Evolutionary conservation across 2,113 vertebrate genomes (phyloP).

Genomic region (Pelodiscus sinensis): DNA sequence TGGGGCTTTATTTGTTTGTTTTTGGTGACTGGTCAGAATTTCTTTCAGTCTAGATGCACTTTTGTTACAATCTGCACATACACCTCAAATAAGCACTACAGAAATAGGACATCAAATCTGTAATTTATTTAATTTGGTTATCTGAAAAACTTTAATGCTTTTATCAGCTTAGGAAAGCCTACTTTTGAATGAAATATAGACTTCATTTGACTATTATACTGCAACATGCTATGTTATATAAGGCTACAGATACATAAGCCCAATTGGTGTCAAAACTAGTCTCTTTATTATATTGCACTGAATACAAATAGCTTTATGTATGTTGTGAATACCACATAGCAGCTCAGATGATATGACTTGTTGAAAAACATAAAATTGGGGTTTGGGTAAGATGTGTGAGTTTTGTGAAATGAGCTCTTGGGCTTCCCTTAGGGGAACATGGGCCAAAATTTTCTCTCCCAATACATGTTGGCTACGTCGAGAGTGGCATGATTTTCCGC

Average conservation of each 20-base stretch:
- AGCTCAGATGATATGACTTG: background rate
- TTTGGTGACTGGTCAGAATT: background rate
- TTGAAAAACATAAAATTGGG: background rate
- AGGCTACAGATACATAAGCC: background rate
- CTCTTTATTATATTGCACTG: background rate
- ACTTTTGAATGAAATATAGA: background rate
- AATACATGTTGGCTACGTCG: too few species aligned
- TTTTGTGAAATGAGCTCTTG: conserved; percentile 8
- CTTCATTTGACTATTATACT: rapidly evolving
- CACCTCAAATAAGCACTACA: background rate
- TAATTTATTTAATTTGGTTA: background rate
- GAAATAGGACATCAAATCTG: background rate
- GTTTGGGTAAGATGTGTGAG: background rate
- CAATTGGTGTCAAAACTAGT: background rate
- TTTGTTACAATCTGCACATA: background rate
- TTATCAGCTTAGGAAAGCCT: background rate
- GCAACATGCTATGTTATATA: background rate
- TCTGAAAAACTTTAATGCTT: background rate
- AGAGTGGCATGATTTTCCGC: too few species aligned
- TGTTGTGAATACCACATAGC: background rate
- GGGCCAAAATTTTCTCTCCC: background rate
- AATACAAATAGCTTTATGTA: background rate
- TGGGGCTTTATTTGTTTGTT: too few species aligned
- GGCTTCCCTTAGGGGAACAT: conserved; percentile 22
- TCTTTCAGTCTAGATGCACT: background rate